These are phyloP conservation scores for Melanostoma mellinum DNA, from an alignment of 2,888 invertebrate genomes.

Conservation along the genomic window DNA sequence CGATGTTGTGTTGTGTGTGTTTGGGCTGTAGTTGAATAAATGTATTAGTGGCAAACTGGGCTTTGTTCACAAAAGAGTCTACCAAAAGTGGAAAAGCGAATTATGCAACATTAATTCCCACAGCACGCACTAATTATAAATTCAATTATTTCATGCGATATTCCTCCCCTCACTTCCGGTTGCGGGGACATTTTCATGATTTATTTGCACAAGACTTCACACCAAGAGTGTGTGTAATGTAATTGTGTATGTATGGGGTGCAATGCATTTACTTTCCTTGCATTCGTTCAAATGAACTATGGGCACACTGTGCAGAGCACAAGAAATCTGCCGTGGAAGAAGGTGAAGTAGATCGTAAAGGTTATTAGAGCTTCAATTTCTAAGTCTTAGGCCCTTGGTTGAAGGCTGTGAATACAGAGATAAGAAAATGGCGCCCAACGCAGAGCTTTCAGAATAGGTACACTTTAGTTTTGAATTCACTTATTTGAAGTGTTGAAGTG, in stretches of 20 bases:
- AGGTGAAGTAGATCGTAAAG: no score
- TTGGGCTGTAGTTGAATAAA: background rate
- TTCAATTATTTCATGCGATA: constrained; percentile 68
- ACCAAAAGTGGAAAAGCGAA: constrained; percentile 19
- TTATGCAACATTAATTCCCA: constrained; percentile 49
- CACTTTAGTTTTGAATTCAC: no score
- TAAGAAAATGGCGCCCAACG: no score
- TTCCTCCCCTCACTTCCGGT: constrained; percentile 47
- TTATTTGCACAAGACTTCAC: constrained; percentile 63
- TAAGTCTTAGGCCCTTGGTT: no score
- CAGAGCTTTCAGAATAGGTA: no score
- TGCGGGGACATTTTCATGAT: constrained; percentile 65
- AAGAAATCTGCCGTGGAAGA: background rate
- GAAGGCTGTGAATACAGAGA: no score
- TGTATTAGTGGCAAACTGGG: background rate
- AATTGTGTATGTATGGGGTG: background rate
- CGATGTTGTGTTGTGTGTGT: constrained; percentile 7
- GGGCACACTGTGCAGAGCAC: constrained; percentile 1
- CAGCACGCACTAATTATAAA: constrained; percentile 69
- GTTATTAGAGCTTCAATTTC: no score
- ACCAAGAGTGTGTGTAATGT: constrained; percentile 20
- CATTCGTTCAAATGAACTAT: constrained; percentile 1
- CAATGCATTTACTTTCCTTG: constrained; percentile 35
- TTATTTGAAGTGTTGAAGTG: no score
- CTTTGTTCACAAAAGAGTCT: constrained; percentile 9